Conservation (phyloP, 1,140 invertebrate species). For the Lucilia cuprina region DNA sequence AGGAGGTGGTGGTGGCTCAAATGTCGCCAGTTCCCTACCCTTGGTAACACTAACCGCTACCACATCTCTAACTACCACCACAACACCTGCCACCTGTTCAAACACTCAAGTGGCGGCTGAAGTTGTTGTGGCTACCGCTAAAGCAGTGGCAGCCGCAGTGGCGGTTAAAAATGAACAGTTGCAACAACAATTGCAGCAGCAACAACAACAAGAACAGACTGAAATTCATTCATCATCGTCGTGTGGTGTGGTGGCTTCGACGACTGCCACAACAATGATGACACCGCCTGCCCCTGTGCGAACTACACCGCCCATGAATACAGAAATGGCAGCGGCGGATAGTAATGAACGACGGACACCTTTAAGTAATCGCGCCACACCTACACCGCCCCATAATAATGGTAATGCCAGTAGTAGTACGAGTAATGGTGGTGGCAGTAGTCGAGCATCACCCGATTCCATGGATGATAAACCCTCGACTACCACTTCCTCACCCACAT, state of each 20-base stretch:
- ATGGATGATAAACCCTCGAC: conserved; percentile 56
- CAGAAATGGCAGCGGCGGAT: conserved; percentile 8
- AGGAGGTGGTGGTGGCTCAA: conserved; percentile 58
- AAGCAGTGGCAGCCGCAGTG: conserved; percentile 24
- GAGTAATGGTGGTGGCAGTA: conserved; percentile 54
- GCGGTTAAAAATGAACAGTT: conserved; percentile 33
- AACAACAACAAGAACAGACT: conserved; percentile 52
- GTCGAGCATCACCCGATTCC: conserved; percentile 58
- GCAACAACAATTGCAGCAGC: conserved; percentile 45
- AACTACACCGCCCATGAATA: conserved; percentile 41
- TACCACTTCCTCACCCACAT: conserved; percentile 44
- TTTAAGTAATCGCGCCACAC: conserved; percentile 48
- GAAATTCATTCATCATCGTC: conserved; percentile 60
- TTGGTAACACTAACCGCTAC: conserved; percentile 43
- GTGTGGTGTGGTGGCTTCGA: conserved; percentile 48
- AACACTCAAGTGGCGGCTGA: conserved; percentile 44
- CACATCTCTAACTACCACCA: conserved; percentile 39
- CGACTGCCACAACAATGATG: conserved; percentile 57
- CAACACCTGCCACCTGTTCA: conserved; percentile 38
- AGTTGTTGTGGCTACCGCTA: conserved; percentile 34
- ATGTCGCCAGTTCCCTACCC: conserved; percentile 45
- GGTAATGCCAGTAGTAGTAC: conserved; percentile 44
- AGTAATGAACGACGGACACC: conserved; percentile 33
- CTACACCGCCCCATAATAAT: conserved; percentile 54
- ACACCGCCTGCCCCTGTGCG: conserved; percentile 57